Conservation (phyloP, 1,140 invertebrate genomes). For the Carcinoscorpius rotundicauda region DNA sequence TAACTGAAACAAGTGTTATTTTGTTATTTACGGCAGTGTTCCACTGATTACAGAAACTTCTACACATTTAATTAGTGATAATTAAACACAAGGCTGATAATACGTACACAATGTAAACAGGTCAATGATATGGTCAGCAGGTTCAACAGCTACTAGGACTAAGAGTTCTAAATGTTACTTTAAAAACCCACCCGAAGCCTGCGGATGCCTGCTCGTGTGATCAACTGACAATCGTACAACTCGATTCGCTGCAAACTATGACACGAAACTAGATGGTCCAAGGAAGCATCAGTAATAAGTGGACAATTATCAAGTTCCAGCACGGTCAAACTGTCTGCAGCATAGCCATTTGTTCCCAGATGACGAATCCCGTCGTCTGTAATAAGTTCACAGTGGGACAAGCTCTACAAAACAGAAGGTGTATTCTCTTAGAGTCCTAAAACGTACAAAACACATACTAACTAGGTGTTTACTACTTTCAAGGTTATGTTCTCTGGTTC, state of each 20-base stretch:
- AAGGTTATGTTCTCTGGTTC: no score
- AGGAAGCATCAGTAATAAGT: conserved; percentile 91
- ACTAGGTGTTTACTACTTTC: no score
- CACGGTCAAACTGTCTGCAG: conserved; percentile 78
- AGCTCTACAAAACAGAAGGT: conserved; percentile 49
- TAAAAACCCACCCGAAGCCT: conserved; percentile 63
- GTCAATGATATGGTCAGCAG: no score
- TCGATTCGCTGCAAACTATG: conserved; percentile 92
- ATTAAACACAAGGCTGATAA: no score
- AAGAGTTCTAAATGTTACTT: not conserved
- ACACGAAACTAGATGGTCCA: conserved; percentile 88
- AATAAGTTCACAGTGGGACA: conserved; percentile 97
- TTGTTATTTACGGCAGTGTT: no score
- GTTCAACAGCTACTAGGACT: not conserved
- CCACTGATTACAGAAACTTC: no score
- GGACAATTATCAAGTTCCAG: conserved; percentile 98
- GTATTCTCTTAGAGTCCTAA: no score
- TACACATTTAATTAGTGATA: no score
- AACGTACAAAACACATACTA: no score
- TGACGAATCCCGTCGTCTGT: conserved; percentile 96
- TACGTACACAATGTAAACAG: no score
- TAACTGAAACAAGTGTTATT: no score
- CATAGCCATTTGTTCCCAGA: conserved; percentile 78
- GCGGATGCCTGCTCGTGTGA: conserved; percentile 89
- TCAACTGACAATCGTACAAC: conserved; percentile 97